Evolutionary conservation across 30 jellyfish, hydroid and myxozoan genomes (phyloP).

Genomic region (Aurelia aurita complex sp. Pacific): DNA sequence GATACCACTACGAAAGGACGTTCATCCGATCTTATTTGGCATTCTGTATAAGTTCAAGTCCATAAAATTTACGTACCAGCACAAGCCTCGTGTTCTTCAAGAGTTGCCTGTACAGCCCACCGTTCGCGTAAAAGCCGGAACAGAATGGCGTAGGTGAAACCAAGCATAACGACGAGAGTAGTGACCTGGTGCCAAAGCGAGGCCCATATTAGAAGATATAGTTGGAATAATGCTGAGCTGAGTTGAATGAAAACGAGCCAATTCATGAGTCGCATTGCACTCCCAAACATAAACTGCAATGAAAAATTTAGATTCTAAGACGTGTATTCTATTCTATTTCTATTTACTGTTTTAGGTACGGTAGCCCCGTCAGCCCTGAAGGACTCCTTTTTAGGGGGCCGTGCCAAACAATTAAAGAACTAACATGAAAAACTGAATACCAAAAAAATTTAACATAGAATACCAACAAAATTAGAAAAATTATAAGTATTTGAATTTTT

Average conservation of each 20-base stretch:
- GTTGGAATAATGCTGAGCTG: constrained; percentile 62
- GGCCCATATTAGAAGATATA: constrained; percentile 65
- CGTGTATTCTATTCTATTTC: too few species aligned
- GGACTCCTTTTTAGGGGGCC: too few species aligned
- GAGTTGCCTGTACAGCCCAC: constrained; percentile 95
- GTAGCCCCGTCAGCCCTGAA: too few species aligned
- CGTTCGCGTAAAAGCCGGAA: constrained; percentile 94
- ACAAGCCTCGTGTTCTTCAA: constrained; percentile 93
- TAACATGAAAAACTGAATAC: too few species aligned
- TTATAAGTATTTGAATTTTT: too few species aligned
- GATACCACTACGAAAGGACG: constrained; percentile 33
- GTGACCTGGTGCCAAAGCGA: constrained; percentile 82
- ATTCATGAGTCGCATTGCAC: constrained; percentile 86
- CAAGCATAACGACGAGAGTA: constrained; percentile 67
- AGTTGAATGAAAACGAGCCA: constrained; percentile 81
- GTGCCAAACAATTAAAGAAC: too few species aligned
- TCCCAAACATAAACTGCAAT: constrained; percentile 81
- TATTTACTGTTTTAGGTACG: too few species aligned
- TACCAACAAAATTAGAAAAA: too few species aligned
- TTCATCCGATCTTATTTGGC: background rate
- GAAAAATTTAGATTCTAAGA: background rate
- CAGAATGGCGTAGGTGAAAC: constrained; percentile 69
- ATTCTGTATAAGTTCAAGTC: constrained; percentile 15
- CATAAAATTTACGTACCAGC: constrained; percentile 56
- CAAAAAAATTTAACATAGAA: too few species aligned